Evolutionary conservation across 2,888 invertebrate species (phyloP).

Genomic region (Pristionchus exspectatus): DNA sequence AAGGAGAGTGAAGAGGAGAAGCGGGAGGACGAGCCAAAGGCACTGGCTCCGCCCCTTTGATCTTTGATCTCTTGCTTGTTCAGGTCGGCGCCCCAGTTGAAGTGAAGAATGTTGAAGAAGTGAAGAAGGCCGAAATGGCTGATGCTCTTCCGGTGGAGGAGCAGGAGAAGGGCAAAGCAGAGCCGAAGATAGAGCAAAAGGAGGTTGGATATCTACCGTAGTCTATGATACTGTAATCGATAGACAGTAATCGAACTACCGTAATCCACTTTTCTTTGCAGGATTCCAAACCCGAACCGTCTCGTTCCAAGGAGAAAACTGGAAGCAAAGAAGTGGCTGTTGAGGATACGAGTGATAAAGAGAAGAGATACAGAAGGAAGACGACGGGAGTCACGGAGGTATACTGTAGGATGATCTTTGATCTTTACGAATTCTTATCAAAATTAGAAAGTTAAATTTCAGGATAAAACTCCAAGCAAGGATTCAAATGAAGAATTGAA

Average conservation of each 20-base stretch:
- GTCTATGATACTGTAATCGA: too few relatives aligned
- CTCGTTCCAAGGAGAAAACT: not conserved
- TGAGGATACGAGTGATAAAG: not conserved
- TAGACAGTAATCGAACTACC: not conserved
- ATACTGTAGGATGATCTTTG: not conserved
- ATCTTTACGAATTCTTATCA: too few relatives aligned
- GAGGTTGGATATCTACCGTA: too few relatives aligned
- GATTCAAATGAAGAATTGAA: not conserved
- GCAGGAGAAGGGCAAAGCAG: not conserved
- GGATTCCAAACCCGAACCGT: not conserved
- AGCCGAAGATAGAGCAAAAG: not conserved
- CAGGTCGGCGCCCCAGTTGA: not conserved
- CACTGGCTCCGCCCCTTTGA: not conserved
- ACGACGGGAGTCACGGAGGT: not conserved
- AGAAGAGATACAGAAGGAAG: conserved; percentile 1
- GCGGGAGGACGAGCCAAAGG: not conserved
- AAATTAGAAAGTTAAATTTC: too few relatives aligned
- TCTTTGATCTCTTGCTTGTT: not conserved
- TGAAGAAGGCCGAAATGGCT: not conserved
- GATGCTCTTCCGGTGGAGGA: not conserved
- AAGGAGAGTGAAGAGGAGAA: not conserved
- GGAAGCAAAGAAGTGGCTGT: not conserved
- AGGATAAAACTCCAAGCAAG: too few relatives aligned
- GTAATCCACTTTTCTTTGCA: not conserved
- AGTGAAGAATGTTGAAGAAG: not conserved